Conservation (phyloP, 2,113 vertebrate genomes). For the Mus pahari region DNA sequence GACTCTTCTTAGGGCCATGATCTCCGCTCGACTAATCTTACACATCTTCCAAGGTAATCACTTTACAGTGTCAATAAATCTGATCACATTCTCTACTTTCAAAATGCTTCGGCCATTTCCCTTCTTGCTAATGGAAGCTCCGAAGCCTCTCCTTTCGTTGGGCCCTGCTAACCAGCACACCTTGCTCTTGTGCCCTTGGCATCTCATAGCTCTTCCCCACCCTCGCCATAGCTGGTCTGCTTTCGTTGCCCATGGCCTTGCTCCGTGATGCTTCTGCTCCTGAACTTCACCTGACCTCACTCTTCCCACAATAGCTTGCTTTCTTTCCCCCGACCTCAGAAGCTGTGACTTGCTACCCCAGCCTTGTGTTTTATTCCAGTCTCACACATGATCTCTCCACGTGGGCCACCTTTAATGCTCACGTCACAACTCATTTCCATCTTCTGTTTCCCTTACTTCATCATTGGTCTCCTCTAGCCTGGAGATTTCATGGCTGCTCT, state of each 20-base stretch:
- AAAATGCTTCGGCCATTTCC: neutral
- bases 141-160: neutral
- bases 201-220: no score
- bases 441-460: neutral
- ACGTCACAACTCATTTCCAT: neutral
- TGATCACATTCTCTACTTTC: neutral
- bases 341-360: neutral
- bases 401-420: neutral
- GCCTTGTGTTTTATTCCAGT: neutral
- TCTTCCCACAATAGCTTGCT: neutral
- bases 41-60: neutral
- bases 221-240: neutral
- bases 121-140: neutral
- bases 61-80: neutral
- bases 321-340: neutral
- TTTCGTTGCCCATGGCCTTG: neutral
- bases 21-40: neutral
- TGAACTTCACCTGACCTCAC: neutral
- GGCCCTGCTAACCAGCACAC: neutral
- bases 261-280: neutral
- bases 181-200: neutral
- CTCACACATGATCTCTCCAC: neutral
- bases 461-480: neutral
- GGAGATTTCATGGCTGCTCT: neutral
- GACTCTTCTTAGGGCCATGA: neutral